These are phyloP conservation scores for Crioceris asparagi DNA, from an alignment of 2,888 invertebrate genomes.

Conservation along the genomic window DNA sequence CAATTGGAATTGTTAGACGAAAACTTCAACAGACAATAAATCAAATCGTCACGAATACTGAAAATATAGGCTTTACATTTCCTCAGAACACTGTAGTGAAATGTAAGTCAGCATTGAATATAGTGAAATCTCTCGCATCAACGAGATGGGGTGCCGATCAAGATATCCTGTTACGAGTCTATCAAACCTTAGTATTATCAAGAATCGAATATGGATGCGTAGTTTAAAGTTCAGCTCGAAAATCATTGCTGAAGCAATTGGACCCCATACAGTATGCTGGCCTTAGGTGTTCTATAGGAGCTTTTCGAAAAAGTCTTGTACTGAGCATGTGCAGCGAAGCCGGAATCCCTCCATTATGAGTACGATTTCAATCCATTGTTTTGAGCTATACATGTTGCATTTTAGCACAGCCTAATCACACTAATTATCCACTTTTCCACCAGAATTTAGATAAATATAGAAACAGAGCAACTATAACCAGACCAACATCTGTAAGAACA, in stretches of 20 bases:
- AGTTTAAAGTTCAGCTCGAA: conserved; percentile 3
- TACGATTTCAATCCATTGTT: not conserved
- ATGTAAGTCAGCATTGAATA: conserved; percentile 3
- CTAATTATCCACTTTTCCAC: not conserved
- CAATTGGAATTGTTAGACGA: not conserved
- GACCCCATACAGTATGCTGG: conserved; percentile 1
- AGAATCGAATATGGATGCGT: conserved; percentile 6
- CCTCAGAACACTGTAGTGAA: not conserved
- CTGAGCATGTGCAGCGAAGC: not conserved
- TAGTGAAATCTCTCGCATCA: conserved; percentile 1
- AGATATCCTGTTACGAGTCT: conserved; percentile 2
- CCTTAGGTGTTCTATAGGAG: conserved; percentile 1
- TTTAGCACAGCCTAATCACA: not conserved
- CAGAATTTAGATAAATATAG: not conserved
- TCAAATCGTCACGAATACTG: not conserved
- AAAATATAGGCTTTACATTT: conserved; percentile 1
- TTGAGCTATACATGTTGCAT: not conserved
- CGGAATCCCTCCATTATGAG: not conserved
- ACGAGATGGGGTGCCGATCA: conserved; percentile 8
- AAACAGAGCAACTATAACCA: not conserved
- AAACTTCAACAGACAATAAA: conserved; percentile 3
- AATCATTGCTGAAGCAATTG: not conserved
- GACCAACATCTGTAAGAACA: not conserved
- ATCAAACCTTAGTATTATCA: conserved; percentile 1
- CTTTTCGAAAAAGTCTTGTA: conserved; percentile 4